Evolutionary conservation across 1,140 invertebrate species (phyloP).

Genomic region (Drosophila equinoxialis): DNA sequence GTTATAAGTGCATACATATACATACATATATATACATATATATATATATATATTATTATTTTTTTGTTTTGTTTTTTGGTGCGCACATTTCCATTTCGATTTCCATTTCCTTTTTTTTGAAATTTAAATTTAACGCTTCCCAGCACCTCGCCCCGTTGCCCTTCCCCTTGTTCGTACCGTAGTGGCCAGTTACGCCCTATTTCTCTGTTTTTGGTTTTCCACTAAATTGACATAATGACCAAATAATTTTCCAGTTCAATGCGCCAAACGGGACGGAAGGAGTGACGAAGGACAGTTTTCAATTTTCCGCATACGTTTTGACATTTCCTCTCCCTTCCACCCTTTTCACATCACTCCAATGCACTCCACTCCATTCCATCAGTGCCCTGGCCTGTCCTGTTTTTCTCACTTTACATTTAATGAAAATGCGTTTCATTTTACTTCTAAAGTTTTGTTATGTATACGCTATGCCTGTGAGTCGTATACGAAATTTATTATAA

Average conservation of each 20-base stretch:
- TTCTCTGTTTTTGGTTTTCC: conserved; percentile 33
- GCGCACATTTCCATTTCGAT: conserved; percentile 17
- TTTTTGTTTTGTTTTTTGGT: not conserved
- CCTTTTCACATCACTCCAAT: no score
- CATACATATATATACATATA: no score
- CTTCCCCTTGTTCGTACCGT: no score
- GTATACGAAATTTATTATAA: conserved; percentile 76
- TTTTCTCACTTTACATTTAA: conserved; percentile 49
- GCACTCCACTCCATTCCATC: conserved; percentile 14
- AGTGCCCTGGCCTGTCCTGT: not conserved
- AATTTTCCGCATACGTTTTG: conserved; percentile 62
- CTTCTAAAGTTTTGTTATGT: not conserved
- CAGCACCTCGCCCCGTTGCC: not conserved
- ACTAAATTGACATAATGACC: conserved; percentile 79
- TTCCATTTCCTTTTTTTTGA: conserved; percentile 12
- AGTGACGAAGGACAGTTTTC: conserved; percentile 43
- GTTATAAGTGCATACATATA: no score
- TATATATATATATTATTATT: conserved; percentile 15
- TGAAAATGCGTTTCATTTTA: conserved; percentile 52
- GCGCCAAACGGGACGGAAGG: conserved; percentile 16
- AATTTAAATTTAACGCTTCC: conserved; percentile 35
- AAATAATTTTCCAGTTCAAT: conserved; percentile 79
- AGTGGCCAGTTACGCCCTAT: not conserved
- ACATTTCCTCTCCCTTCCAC: conserved; percentile 34
- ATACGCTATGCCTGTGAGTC: conserved; percentile 30